A percentile compares a stretch with the other conserved stretches of the same genome.
Evolutionary conservation across 2,888 invertebrate genomes (phyloP).

Genomic region (Ceramica pisi): DNA sequence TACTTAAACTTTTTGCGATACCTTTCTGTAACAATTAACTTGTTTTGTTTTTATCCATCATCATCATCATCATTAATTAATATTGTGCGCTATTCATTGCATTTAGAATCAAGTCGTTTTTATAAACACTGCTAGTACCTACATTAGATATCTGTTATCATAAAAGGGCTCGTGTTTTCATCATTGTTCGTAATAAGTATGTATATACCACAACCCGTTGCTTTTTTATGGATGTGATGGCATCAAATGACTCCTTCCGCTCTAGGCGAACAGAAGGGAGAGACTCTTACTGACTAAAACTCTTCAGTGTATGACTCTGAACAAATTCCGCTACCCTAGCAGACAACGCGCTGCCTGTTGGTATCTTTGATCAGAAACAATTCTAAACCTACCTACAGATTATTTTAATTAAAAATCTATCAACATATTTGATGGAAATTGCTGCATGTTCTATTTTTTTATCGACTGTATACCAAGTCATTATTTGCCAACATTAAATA

Average conservation of each 20-base stretch:
- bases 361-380: background rate
- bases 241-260: too few relatives aligned
- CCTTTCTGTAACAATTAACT: slow-evolving; percentile 39
- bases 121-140: background rate
- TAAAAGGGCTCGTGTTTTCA: background rate
- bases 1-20: slow-evolving; percentile 10
- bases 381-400: background rate
- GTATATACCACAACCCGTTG: background rate
- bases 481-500: slow-evolving; percentile 16
- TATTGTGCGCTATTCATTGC: slow-evolving; percentile 1
- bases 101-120: slow-evolving; percentile 7
- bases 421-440: background rate
- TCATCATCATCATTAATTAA: too few relatives aligned
- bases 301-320: too few relatives aligned
- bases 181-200: background rate
- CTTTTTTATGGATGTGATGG: background rate
- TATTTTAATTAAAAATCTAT: background rate
- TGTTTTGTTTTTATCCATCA: slow-evolving; percentile 18
- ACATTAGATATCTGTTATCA: background rate
- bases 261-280: too few relatives aligned
- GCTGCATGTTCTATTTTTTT: background rate
- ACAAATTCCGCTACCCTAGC: too few relatives aligned
- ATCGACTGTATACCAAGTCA: background rate
- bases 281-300: too few relatives aligned
- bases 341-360: background rate